Conservation (phyloP, 2,113 vertebrate genomes). For the Xiphias gladius region DNA sequence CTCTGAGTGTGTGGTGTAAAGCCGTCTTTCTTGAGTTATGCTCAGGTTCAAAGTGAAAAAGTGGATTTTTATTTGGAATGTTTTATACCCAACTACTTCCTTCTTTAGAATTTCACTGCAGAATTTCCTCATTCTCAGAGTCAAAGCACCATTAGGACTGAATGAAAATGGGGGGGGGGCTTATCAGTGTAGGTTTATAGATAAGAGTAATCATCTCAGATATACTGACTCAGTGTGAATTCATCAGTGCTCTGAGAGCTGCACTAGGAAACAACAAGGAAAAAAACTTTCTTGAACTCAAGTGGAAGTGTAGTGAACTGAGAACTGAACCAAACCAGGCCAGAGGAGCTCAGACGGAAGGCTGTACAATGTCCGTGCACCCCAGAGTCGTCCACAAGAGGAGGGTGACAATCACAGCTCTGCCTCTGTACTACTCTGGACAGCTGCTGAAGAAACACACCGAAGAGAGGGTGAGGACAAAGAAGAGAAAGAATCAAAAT, state of each 20-base stretch:
- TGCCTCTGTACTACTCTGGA: conserved; percentile 79
- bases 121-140: conserved; percentile 65
- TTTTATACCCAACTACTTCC: conserved; percentile 47
- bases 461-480: conserved; percentile 64
- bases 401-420: conserved; percentile 69
- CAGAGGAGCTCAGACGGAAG: background rate
- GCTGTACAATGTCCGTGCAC: conserved; percentile 46
- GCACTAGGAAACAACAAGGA: conserved; percentile 4
- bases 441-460: conserved; percentile 68
- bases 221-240: background rate
- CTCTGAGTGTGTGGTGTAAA: conserved; percentile 38
- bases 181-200: conserved; percentile 22
- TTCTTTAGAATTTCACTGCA: conserved; percentile 52
- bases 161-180: background rate
- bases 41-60: conserved; percentile 63
- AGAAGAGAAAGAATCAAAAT: background rate
- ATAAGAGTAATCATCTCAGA: background rate
- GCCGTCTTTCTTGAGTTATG: background rate
- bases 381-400: conserved; percentile 59
- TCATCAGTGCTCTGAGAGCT: background rate
- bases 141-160: background rate
- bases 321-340: background rate
- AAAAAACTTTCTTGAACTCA: background rate
- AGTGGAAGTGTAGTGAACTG: background rate
- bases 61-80: background rate